Conservation (phyloP, 2,797 vertebrate species). For the Okamejei kenojei region DNA sequence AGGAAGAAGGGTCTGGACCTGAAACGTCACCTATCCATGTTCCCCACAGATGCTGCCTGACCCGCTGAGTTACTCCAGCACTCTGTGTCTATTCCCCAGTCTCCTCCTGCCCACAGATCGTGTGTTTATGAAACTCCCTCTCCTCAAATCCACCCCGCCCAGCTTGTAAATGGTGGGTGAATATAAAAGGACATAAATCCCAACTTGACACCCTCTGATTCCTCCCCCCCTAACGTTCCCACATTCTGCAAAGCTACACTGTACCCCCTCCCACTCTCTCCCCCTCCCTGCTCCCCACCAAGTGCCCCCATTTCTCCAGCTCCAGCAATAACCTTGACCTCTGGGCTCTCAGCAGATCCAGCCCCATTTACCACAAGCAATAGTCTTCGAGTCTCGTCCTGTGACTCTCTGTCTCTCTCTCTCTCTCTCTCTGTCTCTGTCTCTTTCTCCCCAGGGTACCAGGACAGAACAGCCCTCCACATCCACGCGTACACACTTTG, state of each 20-base stretch:
- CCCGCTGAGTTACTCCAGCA: too few relatives aligned
- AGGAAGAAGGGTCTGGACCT: too few relatives aligned
- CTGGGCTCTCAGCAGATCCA: too few relatives aligned
- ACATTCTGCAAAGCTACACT: background rate
- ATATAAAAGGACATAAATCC: background rate
- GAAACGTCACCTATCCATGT: too few relatives aligned
- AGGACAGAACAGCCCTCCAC: background rate
- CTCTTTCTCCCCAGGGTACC: background rate
- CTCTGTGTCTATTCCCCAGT: too few relatives aligned
- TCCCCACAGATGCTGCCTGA: too few relatives aligned
- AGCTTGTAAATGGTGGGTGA: background rate
- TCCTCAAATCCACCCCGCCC: too few relatives aligned
- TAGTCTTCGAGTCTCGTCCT: background rate
- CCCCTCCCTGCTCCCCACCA: background rate
- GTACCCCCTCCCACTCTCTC: too few relatives aligned
- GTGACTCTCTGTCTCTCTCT: background rate
- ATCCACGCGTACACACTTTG: background rate
- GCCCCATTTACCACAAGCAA: background rate
- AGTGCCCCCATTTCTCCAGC: background rate
- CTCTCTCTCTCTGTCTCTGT: background rate
- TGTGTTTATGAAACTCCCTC: too few relatives aligned
- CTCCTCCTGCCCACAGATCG: too few relatives aligned
- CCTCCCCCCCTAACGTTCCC: too few relatives aligned
- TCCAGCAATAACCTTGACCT: background rate
- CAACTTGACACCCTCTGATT: background rate